These are phyloP conservation scores for Mesodorylaimus sp. DNA, from an alignment of 2,888 invertebrate species.

Conservation along the genomic window DNA sequence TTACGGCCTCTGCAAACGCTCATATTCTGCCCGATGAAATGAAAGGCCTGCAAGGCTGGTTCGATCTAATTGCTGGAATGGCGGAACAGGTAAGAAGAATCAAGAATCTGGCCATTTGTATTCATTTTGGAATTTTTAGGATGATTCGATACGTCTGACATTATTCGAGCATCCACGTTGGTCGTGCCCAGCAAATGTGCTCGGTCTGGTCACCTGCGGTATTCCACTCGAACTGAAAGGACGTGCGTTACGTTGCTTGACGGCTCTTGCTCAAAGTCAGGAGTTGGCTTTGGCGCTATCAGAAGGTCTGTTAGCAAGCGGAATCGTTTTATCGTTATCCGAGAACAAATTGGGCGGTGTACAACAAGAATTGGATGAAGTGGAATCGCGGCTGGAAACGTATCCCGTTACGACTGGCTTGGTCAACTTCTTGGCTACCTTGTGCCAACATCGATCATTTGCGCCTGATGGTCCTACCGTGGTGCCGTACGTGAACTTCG, in stretches of 20 bases:
- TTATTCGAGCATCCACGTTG: constrained; percentile 72
- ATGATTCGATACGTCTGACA: constrained; percentile 57
- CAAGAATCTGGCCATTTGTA: neutral
- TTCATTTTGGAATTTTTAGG: constrained; percentile 35
- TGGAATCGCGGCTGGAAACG: constrained; percentile 70
- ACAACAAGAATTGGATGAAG: constrained; percentile 69
- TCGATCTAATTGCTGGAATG: constrained; percentile 55
- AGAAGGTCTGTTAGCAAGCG: neutral
- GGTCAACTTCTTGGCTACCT: constrained; percentile 50
- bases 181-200: constrained; percentile 57
- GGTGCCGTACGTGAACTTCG: constrained; percentile 63
- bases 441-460: constrained; percentile 42
- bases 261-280: constrained; percentile 55
- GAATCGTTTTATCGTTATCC: neutral
- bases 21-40: constrained; percentile 60
- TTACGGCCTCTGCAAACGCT: constrained; percentile 24
- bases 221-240: constrained; percentile 68
- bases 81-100: constrained; percentile 37
- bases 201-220: constrained; percentile 66
- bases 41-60: constrained; percentile 61
- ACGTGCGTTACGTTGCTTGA: constrained; percentile 54
- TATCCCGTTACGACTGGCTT: constrained; percentile 70
- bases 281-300: constrained; percentile 47
- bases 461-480: constrained; percentile 48
- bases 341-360: neutral